phyloP scores from a whole-genome alignment of 1,140 invertebrate species.

The Zaprionus gabonicus region DNA sequence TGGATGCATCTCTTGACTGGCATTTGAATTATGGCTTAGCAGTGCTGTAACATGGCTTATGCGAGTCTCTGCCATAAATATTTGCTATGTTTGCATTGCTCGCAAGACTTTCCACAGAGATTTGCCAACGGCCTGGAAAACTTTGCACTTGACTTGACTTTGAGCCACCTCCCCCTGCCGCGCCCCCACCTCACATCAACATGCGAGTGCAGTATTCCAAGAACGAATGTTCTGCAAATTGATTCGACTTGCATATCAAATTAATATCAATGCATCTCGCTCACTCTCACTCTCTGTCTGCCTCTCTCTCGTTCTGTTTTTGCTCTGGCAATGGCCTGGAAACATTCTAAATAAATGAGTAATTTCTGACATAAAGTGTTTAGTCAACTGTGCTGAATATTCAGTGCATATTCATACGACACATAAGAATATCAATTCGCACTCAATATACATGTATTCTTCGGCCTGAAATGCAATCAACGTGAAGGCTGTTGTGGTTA shows the following conservation, averaged over 20 bases:
- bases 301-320: neutral
- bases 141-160: slow-evolving; percentile 68
- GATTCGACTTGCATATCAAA: slow-evolving; percentile 56
- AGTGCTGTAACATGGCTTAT: slow-evolving; percentile 75
- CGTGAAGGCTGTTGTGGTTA: slow-evolving; percentile 2
- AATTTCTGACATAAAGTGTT: slow-evolving; percentile 29
- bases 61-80: slow-evolving; percentile 68
- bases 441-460: neutral
- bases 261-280: slow-evolving; percentile 21
- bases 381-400: slow-evolving; percentile 1
- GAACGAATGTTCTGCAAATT: slow-evolving; percentile 43
- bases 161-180: slow-evolving; percentile 2
- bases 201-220: neutral
- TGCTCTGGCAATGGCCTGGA: slow-evolving; percentile 19
- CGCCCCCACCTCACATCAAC: slow-evolving; percentile 17
- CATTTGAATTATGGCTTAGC: slow-evolving; percentile 82
- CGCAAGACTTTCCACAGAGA: slow-evolving; percentile 73
- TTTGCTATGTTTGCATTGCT: slow-evolving; percentile 80
- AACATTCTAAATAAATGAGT: slow-evolving; percentile 45
- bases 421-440: neutral
- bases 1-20: slow-evolving; percentile 32
- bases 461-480: neutral
- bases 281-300: neutral
- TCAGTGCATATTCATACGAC: neutral
- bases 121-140: slow-evolving; percentile 74